Percentiles rank a stretch among this genome's conserved stretches.
Conservation (phyloP, 1,140 invertebrate species). For the Calliphora vicina region DNA sequence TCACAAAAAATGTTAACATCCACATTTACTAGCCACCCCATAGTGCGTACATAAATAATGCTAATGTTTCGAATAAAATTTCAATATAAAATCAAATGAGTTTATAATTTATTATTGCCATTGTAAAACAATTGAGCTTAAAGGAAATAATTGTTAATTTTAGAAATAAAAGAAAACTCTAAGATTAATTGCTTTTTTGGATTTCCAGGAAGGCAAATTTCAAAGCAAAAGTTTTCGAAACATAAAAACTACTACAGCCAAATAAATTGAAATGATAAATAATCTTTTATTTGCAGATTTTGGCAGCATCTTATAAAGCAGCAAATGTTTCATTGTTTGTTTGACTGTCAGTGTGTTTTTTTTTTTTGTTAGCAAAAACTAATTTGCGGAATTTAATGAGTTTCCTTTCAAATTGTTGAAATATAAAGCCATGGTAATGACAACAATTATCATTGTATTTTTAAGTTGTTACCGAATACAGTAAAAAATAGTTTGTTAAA, state of each 20-base stretch:
- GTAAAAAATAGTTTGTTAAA: background rate
- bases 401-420: background rate
- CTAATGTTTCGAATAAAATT: too few species aligned
- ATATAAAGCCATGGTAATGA: background rate
- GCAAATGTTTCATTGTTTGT: background rate
- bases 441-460: background rate
- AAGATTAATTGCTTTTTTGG: background rate
- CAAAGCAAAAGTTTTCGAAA: background rate
- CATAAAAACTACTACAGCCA: background rate
- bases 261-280: background rate
- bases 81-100: too few species aligned
- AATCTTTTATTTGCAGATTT: background rate
- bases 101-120: background rate
- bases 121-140: background rate
- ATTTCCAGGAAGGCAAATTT: background rate
- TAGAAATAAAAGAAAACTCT: background rate
- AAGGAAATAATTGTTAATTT: background rate
- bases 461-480: background rate
- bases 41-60: too few species aligned
- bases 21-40: too few species aligned
- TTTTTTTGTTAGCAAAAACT: background rate
- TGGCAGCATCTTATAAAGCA: background rate
- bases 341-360: too few species aligned
- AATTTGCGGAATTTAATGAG: constrained; percentile 4
- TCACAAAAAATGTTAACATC: too few species aligned